Conservation (phyloP, 2,888 invertebrate genomes). For the Pyrgus malvae region DNA sequence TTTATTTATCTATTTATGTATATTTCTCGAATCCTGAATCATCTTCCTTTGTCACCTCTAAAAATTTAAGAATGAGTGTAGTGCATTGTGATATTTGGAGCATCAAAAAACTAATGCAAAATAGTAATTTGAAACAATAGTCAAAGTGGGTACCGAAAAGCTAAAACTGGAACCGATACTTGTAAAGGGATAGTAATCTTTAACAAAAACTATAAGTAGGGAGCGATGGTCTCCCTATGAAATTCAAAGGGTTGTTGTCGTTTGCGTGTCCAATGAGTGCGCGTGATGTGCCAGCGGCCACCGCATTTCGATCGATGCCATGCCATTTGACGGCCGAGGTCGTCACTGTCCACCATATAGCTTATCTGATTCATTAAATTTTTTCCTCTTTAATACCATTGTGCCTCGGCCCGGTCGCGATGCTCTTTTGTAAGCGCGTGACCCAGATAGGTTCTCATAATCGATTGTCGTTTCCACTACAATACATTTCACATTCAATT, state of each 20-base stretch:
- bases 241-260: constrained; percentile 41
- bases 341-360: constrained; percentile 72
- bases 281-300: constrained; percentile 53
- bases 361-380: constrained; percentile 76
- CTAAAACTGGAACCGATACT: not conserved
- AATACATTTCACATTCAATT: constrained; percentile 42
- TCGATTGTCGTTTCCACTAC: constrained; percentile 57
- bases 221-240: constrained; percentile 29
- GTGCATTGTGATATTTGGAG: no score
- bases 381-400: constrained; percentile 60
- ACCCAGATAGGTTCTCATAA: constrained; percentile 70
- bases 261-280: constrained; percentile 55
- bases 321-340: constrained; percentile 78
- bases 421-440: constrained; percentile 65
- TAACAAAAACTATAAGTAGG: constrained; percentile 8
- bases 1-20: no score
- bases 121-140: no score
- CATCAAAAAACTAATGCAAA: no score
- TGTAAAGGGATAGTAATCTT: constrained; percentile 2
- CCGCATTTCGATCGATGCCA: constrained; percentile 69
- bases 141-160: not conserved
- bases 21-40: no score
- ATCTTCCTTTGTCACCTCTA: no score
- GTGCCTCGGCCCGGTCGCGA: constrained; percentile 61
- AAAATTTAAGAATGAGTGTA: no score